A percentile compares a stretch with the other conserved stretches of the same genome.
phyloP scores from a whole-genome alignment of 2,888 invertebrate species.

The Drosophila picticornis region DNA sequence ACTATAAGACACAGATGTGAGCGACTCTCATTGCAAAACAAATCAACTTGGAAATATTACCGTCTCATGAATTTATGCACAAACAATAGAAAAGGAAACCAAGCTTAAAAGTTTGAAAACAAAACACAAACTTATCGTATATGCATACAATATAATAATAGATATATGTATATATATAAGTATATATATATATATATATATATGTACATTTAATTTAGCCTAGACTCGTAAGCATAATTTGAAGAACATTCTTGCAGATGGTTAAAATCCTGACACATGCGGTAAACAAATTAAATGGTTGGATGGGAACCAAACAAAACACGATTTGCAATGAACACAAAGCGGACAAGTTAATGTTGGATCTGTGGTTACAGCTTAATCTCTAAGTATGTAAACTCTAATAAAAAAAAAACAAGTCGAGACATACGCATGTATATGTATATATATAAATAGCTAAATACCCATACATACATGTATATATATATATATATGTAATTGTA shows the following conservation, averaged over 20 bases:
- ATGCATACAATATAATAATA: conserved; percentile 8
- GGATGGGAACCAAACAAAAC: conserved; percentile 43
- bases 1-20: conserved; percentile 48
- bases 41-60: conserved; percentile 4
- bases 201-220: conserved; percentile 52
- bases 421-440: conserved; percentile 10
- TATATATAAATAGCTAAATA: conserved; percentile 39
- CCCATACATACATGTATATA: conserved; percentile 25
- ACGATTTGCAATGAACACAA: conserved; percentile 53
- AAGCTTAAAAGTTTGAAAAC: conserved; percentile 9
- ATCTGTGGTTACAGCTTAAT: conserved; percentile 32
- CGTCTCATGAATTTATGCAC: conserved; percentile 1
- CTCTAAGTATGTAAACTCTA: conserved; percentile 34
- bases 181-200: conserved; percentile 34
- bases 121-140: conserved; percentile 22
- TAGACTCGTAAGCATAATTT: conserved; percentile 37
- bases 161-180: conserved; percentile 32
- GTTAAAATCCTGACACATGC: conserved; percentile 32
- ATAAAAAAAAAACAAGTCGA: conserved; percentile 33
- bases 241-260: conserved; percentile 30
- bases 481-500: conserved; percentile 12
- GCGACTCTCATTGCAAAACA: conserved; percentile 18
- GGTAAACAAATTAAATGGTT: conserved; percentile 17
- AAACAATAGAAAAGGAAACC: background rate
- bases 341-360: conserved; percentile 39